These are phyloP conservation scores for Cactoblastis cactorum DNA, from an alignment of 2,888 invertebrate genomes.

Conservation along the genomic window DNA sequence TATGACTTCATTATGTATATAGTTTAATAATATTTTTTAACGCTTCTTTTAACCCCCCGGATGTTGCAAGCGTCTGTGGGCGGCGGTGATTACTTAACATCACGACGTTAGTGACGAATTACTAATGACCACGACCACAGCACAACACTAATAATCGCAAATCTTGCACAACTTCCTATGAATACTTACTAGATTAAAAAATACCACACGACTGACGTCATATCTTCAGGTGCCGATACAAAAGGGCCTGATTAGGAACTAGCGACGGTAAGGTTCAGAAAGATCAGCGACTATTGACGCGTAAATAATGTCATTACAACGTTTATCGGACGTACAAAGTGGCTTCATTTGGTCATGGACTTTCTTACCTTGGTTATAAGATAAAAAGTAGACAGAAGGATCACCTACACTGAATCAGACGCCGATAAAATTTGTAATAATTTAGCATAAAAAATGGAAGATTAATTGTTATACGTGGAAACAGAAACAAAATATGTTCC, in stretches of 20 bases:
- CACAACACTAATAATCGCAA: background rate
- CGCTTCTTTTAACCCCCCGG: too few species aligned
- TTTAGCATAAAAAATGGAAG: background rate
- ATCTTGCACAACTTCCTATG: background rate
- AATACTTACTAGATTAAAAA: background rate
- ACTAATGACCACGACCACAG: too few species aligned
- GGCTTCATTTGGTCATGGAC: constrained; percentile 16
- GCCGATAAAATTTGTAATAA: too few species aligned
- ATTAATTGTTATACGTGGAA: too few species aligned
- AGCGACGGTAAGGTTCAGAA: background rate
- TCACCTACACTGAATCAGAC: background rate
- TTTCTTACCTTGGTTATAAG: background rate
- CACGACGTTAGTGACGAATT: too few species aligned
- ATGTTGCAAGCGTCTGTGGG: too few species aligned
- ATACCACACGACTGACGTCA: constrained; percentile 1
- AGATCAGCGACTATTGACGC: constrained; percentile 7
- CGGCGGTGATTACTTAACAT: too few species aligned
- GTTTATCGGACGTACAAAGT: constrained; percentile 16
- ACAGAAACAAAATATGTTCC: too few species aligned
- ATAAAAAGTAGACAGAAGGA: background rate
- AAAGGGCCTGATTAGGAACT: background rate
- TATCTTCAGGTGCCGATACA: background rate
- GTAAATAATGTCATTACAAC: constrained; percentile 11
- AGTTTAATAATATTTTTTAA: too few species aligned
- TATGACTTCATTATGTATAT: too few species aligned